Conservation (phyloP, 2,888 invertebrate species). For the Sycophila texana region DNA sequence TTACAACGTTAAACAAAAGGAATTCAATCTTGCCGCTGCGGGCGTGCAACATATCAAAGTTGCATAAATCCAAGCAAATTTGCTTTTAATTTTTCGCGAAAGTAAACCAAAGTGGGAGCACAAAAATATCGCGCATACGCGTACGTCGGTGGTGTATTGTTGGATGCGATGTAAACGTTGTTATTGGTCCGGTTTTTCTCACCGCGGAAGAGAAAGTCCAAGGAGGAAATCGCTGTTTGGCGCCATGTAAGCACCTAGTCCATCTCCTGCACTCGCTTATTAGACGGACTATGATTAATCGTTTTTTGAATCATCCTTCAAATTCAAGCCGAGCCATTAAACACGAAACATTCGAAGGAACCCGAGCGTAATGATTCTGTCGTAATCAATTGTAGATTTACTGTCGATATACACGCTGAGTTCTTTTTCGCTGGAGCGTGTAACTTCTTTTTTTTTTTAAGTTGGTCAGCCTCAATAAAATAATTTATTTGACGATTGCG, state of each 20-base stretch:
- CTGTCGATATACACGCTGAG: background rate
- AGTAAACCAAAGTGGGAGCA: too few species aligned
- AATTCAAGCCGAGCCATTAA: constrained; percentile 3
- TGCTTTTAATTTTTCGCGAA: constrained; percentile 9
- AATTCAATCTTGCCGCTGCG: too few species aligned
- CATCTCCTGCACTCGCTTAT: constrained; percentile 12
- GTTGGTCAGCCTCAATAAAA: constrained; percentile 10
- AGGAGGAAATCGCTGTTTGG: background rate
- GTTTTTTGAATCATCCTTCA: constrained; percentile 43
- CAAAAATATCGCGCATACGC: too few species aligned
- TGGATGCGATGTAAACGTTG: background rate
- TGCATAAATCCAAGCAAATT: background rate
- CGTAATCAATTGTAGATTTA: constrained; percentile 44
- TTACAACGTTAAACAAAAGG: background rate
- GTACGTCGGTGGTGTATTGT: background rate
- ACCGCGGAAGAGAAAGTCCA: constrained; percentile 20
- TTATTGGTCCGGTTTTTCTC: background rate
- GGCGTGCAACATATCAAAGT: too few species aligned
- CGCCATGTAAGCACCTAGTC: background rate
- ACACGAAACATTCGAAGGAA: constrained; percentile 1
- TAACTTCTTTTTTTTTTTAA: background rate
- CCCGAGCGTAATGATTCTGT: constrained; percentile 21
- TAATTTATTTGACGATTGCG: constrained; percentile 18
- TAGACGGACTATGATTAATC: constrained; percentile 42
- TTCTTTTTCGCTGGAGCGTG: background rate